Evolutionary conservation across 2,113 vertebrate genomes (phyloP), one percentile per base, ranked within the genome.

Genomic region (Gallinago undulata): DNA sequence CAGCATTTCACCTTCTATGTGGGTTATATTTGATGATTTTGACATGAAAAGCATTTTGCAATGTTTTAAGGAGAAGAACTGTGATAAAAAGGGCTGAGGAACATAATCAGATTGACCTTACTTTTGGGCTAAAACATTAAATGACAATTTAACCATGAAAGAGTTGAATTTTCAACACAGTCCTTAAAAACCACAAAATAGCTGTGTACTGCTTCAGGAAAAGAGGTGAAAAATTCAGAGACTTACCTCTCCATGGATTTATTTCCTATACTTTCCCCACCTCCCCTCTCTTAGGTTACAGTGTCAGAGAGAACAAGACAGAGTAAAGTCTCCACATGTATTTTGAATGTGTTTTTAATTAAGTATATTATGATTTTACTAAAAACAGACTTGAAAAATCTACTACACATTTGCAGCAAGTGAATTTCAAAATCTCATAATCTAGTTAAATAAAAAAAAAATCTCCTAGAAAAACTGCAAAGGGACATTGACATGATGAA

Each of bases 11-110:
- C 73, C 68, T 77, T 77, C 28, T 70, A 74, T 59, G 30, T 74
- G 50, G n/a, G 53, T 79, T 94, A 47, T 12, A 83, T 74, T 94
- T 89, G 77, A 94, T 13, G 24, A 85, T 69, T 94, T 85, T 82
- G 79, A 95, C 69, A 88, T 47, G 76, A 95, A 85, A 94, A 94
- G 37, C 10, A 4, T 74, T 92, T 91, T 74, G 0, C 67, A 92
- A 72, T 63, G 63, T 87, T 93, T 85, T 88, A 82, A 85, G 87
- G 19, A 79, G 23, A 81, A 5, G 13, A 78, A 59, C 22, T 56
- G 55, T 35, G 12, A 63, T 77, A 83, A 94, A 92, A 81, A 50
- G 39, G 39, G 13, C 51, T 66, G 23, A 80, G 76, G 89, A 92
- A 74, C 23, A 66, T 62, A 83, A 94, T 45, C 37, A 74, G 79